Evolutionary conservation across 2,888 invertebrate genomes (phyloP).

Genomic region (Netelia inedita): DNA sequence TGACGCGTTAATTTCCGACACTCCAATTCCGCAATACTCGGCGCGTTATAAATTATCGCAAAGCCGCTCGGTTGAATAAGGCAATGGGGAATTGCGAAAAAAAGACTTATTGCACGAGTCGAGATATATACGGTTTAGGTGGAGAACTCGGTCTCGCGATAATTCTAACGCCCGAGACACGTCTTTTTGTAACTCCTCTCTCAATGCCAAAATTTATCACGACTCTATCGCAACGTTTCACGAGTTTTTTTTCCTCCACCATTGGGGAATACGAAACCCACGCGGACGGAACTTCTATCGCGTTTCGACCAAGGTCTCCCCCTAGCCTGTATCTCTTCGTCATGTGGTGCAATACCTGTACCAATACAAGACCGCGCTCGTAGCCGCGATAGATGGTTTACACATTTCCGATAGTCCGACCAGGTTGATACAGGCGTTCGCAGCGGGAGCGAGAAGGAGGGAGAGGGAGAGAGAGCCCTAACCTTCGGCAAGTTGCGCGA

Average conservation of each 20-base stretch:
- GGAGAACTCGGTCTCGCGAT: slow-evolving; percentile 6
- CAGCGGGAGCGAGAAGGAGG: not conserved
- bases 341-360: slow-evolving; percentile 44
- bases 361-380: slow-evolving; percentile 21
- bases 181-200: slow-evolving; percentile 40
- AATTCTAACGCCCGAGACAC: slow-evolving; percentile 16
- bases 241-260: slow-evolving; percentile 25
- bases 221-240: slow-evolving; percentile 19
- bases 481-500: slow-evolving; percentile 52
- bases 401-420: slow-evolving; percentile 52
- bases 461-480: slow-evolving; percentile 31
- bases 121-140: not conserved
- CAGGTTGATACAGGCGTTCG: slow-evolving; percentile 35
- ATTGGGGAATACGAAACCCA: slow-evolving; percentile 36
- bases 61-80: slow-evolving; percentile 21
- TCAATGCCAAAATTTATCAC: slow-evolving; percentile 56
- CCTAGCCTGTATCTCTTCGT: slow-evolving; percentile 23
- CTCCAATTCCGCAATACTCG: slow-evolving; percentile 36
- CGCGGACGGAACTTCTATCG: slow-evolving; percentile 41
- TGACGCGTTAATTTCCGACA: slow-evolving; percentile 18
- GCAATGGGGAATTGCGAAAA: slow-evolving; percentile 42
- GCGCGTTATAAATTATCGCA: slow-evolving; percentile 33
- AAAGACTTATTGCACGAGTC: slow-evolving; percentile 46
- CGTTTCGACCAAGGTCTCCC: slow-evolving; percentile 49
- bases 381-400: slow-evolving; percentile 38